These are phyloP conservation scores for Potamilus streckersoni DNA, from an alignment of 1,140 invertebrate genomes.

Conservation along the genomic window DNA sequence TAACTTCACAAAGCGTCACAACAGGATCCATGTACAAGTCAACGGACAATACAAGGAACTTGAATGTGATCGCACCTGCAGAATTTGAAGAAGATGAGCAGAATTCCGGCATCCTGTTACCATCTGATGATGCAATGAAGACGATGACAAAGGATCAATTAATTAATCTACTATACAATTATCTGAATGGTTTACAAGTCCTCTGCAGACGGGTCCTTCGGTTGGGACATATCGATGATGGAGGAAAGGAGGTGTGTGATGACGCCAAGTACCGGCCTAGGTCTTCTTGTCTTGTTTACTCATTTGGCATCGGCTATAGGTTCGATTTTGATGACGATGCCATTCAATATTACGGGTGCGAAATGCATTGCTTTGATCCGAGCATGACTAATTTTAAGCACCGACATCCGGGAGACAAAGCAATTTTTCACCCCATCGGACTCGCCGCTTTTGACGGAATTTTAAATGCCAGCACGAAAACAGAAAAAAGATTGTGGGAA, in stretches of 20 bases:
- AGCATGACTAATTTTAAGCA: background rate
- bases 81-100: no score
- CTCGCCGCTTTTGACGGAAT: no score
- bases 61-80: no score
- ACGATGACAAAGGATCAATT: no score
- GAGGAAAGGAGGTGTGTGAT: slow-evolving; percentile 52
- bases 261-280: slow-evolving; percentile 32
- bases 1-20: no score
- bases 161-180: slow-evolving; percentile 2
- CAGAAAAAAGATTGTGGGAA: background rate
- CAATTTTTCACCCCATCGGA: no score
- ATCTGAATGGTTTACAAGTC: slow-evolving; percentile 24
- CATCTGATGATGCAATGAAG: no score
- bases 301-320: slow-evolving; percentile 32
- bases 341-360: slow-evolving; percentile 12
- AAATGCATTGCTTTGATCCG: slow-evolving; percentile 23
- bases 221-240: slow-evolving; percentile 43
- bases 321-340: slow-evolving; percentile 16
- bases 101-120: no score
- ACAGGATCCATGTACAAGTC: no score
- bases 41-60: no score
- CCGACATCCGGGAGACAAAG: no score
- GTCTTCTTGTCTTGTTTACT: slow-evolving; percentile 41
- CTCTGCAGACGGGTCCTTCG: slow-evolving; percentile 36
- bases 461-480: no score